Percentiles rank a stretch among this genome's conserved stretches.
Conservation (phyloP, 2,113 vertebrate genomes). For the Syrmaticus mikado region DNA sequence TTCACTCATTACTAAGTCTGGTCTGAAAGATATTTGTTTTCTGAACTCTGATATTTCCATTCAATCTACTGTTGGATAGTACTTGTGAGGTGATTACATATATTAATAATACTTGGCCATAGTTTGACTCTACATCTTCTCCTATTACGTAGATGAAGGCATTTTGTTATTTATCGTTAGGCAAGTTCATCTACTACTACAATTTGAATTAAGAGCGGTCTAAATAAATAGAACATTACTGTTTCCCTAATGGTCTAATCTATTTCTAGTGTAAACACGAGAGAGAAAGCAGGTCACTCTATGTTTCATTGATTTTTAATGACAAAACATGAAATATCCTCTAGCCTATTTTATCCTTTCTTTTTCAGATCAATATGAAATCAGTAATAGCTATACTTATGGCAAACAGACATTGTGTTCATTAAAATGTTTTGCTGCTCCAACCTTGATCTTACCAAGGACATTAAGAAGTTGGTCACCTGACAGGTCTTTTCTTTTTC, state of each 20-base stretch:
- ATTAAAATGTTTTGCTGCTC: slow-evolving; percentile 50
- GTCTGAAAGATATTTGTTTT: neutral
- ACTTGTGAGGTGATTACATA: neutral
- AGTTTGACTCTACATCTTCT: neutral
- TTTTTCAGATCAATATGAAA: slow-evolving; percentile 56
- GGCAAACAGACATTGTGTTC: slow-evolving; percentile 37
- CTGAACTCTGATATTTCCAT: neutral
- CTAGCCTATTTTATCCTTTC: slow-evolving; percentile 34
- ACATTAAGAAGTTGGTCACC: slow-evolving; percentile 47
- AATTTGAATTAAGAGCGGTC: slow-evolving; percentile 16
- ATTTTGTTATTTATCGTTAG: slow-evolving; percentile 15
- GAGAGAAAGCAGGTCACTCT: slow-evolving; percentile 42
- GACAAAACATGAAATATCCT: slow-evolving; percentile 27
- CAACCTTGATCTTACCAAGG: slow-evolving; percentile 29
- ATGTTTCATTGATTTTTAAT: slow-evolving; percentile 50
- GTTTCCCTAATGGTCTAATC: slow-evolving; percentile 26
- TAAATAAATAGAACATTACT: slow-evolving; percentile 51
- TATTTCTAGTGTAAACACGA: slow-evolving; percentile 51
- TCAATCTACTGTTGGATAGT: neutral
- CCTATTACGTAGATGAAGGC: neutral
- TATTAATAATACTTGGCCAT: slow-evolving; percentile 1
- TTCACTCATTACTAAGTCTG: neutral
- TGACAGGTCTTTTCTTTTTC: slow-evolving; percentile 12
- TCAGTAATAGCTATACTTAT: slow-evolving; percentile 37
- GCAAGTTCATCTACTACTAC: neutral